Conservation (phyloP, 2,113 vertebrate species). For the Azemiops feae region DNA sequence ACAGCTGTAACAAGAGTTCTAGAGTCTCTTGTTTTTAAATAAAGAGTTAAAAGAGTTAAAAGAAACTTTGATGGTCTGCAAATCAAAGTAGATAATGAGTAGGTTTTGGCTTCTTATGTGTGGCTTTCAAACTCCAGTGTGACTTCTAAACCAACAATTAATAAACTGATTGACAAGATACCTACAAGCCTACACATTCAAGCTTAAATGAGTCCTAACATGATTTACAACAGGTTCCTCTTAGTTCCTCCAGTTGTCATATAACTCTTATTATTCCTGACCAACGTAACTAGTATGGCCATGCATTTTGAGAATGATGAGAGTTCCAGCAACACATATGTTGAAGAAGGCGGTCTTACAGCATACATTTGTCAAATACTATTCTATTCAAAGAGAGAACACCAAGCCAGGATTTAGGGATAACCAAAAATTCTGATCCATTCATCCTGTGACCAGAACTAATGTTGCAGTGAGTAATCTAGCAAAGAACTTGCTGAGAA, state of each 20-base stretch:
- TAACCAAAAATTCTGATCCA: not conserved
- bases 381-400: not conserved
- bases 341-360: not conserved
- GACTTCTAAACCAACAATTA: conserved; percentile 5
- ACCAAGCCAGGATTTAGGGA: not conserved
- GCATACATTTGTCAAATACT: not conserved
- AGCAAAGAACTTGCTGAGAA: not conserved
- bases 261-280: too few species aligned
- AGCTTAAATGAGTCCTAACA: not conserved
- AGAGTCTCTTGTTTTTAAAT: conserved; percentile 32
- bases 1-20: conserved; percentile 26
- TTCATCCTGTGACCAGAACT: not conserved
- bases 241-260: not conserved
- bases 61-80: conserved; percentile 10
- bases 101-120: not conserved
- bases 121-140: conserved; percentile 22
- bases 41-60: not conserved
- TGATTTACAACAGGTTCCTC: conserved; percentile 5
- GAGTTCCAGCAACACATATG: not conserved
- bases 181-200: not conserved
- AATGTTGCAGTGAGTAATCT: not conserved
- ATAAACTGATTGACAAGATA: not conserved
- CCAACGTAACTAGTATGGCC: too few species aligned
- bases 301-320: not conserved
- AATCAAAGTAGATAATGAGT: conserved; percentile 32